Conservation (phyloP, 2,113 vertebrate species). For the Amphiprion ocellaris region DNA sequence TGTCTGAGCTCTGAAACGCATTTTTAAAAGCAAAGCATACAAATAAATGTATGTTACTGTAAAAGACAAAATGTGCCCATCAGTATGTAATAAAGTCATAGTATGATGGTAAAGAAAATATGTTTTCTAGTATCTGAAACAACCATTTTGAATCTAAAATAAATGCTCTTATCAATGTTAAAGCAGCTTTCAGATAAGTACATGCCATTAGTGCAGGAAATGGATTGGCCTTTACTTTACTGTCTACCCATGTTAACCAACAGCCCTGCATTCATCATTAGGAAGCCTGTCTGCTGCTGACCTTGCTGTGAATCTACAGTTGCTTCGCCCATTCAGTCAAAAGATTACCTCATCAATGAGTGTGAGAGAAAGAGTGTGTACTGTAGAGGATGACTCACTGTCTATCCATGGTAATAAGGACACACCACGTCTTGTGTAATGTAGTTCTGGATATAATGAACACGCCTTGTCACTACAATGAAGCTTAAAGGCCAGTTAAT, state of each 20-base stretch:
- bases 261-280: conserved; percentile 24
- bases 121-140: not conserved
- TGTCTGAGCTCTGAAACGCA: no score
- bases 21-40: no score
- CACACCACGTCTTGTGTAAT: conserved; percentile 43
- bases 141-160: not conserved
- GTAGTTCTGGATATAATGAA: conserved; percentile 36
- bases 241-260: conserved; percentile 10
- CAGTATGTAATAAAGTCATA: not conserved
- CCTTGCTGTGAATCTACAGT: conserved; percentile 45
- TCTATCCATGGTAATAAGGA: conserved; percentile 59
- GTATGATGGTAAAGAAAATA: not conserved
- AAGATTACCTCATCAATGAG: conserved; percentile 78
- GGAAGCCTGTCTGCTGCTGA: conserved; percentile 29
- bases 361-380: conserved; percentile 60
- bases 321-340: conserved; percentile 61
- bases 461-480: conserved; percentile 45
- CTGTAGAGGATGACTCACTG: conserved; percentile 71
- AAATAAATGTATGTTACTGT: no score
- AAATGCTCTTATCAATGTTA: not conserved
- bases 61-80: no score
- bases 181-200: not conserved
- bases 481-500: conserved; percentile 21
- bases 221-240: not conserved
- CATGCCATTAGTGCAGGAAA: conserved; percentile 11